Evolutionary conservation across 2,888 invertebrate species (phyloP).

Genomic region (Bugula neritina): DNA sequence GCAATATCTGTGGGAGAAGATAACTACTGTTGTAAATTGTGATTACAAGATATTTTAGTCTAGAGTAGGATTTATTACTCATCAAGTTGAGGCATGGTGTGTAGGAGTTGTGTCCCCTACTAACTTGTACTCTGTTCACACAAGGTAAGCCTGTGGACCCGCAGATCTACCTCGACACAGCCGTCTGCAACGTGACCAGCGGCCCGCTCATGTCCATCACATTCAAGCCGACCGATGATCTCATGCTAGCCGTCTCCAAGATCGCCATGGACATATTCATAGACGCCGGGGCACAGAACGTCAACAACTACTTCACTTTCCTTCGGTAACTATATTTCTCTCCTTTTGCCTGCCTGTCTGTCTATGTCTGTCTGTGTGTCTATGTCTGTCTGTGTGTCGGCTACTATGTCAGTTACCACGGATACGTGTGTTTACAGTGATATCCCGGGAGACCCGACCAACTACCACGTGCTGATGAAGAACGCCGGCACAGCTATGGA

Average conservation of each 20-base stretch:
- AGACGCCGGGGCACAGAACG: constrained; percentile 25
- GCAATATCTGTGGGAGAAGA: too few relatives aligned
- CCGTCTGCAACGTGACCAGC: constrained; percentile 16
- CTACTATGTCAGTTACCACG: too few relatives aligned
- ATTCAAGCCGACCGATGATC: constrained; percentile 16
- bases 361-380: too few relatives aligned
- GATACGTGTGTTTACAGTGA: too few relatives aligned
- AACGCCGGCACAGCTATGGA: background rate
- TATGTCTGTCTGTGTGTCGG: too few relatives aligned
- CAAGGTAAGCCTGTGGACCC: constrained; percentile 4
- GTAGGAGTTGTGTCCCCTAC: background rate
- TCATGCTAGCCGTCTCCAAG: constrained; percentile 20
- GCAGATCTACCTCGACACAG: constrained; percentile 15
- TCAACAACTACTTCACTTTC: constrained; percentile 26
- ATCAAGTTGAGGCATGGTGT: too few relatives aligned
- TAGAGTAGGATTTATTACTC: too few relatives aligned
- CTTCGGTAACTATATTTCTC: constrained; percentile 21
- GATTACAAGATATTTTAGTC: too few relatives aligned
- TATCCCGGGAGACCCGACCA: constrained; percentile 15
- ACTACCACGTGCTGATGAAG: background rate
- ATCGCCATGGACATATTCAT: constrained; percentile 20
- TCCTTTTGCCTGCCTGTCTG: too few relatives aligned
- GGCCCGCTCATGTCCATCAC: background rate
- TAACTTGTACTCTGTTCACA: background rate
- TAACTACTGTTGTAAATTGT: too few relatives aligned